phyloP scores from a whole-genome alignment of 64 coral and sea anemone species.

The Trachythela sp. region DNA sequence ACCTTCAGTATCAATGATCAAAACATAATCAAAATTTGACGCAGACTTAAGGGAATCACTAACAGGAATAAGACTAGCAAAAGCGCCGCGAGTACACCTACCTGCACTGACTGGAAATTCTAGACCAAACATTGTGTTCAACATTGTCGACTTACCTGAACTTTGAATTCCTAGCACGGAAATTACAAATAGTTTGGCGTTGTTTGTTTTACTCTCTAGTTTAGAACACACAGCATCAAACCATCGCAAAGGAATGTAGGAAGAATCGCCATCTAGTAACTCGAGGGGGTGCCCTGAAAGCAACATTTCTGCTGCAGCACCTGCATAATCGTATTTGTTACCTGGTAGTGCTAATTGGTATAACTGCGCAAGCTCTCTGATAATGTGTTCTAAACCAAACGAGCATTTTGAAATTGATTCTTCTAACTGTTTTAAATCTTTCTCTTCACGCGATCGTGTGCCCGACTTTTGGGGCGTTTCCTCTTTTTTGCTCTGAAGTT shows the following conservation, averaged over 20 bases:
- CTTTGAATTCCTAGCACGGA: not conserved
- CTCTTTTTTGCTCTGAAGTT: not conserved
- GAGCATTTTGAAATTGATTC: not conserved
- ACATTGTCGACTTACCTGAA: constrained; percentile 5
- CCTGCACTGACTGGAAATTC: not conserved
- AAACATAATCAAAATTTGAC: not conserved
- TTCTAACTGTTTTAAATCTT: not conserved
- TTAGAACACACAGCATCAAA: not conserved
- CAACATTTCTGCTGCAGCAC: not conserved
- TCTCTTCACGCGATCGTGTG: too few species aligned
- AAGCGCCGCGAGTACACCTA: not conserved
- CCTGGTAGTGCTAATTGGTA: not conserved
- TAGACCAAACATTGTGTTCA: not conserved
- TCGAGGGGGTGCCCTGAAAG: not conserved
- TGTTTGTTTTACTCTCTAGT: not conserved
- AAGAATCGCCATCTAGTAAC: not conserved
- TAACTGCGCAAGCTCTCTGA: not conserved
- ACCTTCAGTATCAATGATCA: not conserved
- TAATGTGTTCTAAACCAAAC: not conserved
- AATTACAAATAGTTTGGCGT: not conserved
- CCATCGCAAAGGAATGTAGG: not conserved
- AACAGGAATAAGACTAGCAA: not conserved
- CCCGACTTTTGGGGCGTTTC: not conserved
- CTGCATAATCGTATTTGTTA: not conserved
- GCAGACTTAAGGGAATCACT: not conserved